Conservation (phyloP, 2,113 vertebrate genomes). For the Hemibagrus wyckioides region DNA sequence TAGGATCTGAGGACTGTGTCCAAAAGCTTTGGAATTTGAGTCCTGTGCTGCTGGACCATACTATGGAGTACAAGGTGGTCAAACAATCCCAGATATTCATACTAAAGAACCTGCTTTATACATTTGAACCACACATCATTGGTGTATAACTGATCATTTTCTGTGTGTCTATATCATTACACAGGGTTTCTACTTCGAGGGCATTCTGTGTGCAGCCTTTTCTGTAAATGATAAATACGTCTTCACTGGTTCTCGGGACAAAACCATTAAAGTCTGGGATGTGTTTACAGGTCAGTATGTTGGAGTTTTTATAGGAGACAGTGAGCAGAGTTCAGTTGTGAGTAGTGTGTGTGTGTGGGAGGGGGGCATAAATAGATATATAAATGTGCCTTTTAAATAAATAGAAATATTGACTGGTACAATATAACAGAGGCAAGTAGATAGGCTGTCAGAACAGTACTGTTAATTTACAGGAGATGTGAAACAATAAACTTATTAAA, state of each 20-base stretch:
- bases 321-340: background rate
- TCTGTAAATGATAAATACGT: slow-evolving; percentile 74
- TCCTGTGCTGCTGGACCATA: slow-evolving; percentile 68
- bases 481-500: background rate
- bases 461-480: background rate
- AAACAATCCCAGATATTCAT: background rate
- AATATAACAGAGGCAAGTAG: background rate
- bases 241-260: slow-evolving; percentile 73
- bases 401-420: background rate
- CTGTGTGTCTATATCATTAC: background rate
- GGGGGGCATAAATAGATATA: too few relatives aligned
- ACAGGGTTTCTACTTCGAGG: slow-evolving; percentile 71
- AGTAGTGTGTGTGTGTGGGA: background rate
- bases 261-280: slow-evolving; percentile 79
- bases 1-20: slow-evolving; percentile 73
- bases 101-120: background rate
- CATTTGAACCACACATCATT: background rate
- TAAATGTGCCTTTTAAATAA: background rate
- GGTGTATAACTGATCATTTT: background rate
- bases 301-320: background rate
- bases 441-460: background rate
- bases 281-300: slow-evolving; percentile 67
- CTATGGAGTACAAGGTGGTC: slow-evolving; percentile 78
- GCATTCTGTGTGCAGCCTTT: slow-evolving; percentile 77
- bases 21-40: slow-evolving; percentile 79